phyloP scores from a whole-genome alignment of 92 coral and sea anemone genomes.

The Bergia sp. region DNA sequence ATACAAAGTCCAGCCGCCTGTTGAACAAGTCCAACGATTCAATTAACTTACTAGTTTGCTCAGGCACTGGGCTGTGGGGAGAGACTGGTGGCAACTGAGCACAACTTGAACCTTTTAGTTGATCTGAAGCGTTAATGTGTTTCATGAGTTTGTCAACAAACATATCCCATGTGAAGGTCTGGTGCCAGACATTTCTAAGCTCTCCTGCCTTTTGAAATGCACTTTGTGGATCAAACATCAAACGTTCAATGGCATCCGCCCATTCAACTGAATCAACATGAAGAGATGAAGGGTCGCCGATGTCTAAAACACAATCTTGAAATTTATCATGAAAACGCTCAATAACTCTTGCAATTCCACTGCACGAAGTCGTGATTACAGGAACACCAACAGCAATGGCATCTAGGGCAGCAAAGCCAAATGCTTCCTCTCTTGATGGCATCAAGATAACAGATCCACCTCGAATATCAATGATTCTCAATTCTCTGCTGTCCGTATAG shows the following conservation, averaged over 20 bases:
- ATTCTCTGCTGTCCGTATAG: constrained; percentile 4
- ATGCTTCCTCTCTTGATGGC: constrained; percentile 51
- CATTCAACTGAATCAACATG: constrained; percentile 21
- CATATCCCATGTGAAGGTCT: constrained; percentile 60
- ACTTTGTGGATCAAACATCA: constrained; percentile 40
- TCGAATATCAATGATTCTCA: constrained; percentile 41
- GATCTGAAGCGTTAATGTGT: constrained; percentile 35
- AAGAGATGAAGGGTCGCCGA: background rate
- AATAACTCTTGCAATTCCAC: constrained; percentile 54
- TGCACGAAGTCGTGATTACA: constrained; percentile 35
- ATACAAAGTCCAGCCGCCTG: constrained; percentile 62
- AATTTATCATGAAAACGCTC: constrained; percentile 40
- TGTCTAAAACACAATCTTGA: constrained; percentile 40
- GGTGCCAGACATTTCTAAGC: constrained; percentile 59
- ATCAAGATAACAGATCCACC: constrained; percentile 52
- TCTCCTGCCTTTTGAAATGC: constrained; percentile 48
- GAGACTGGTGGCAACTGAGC: background rate
- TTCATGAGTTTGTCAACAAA: constrained; percentile 25
- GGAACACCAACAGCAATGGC: constrained; percentile 62
- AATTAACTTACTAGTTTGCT: constrained; percentile 34
- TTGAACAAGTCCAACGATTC: constrained; percentile 54
- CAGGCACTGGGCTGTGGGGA: constrained; percentile 36
- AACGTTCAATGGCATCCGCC: constrained; percentile 50
- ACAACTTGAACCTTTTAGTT: background rate
- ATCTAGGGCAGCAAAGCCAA: constrained; percentile 57